Base-by-base conservation (phyloP, 1,140 invertebrate species). In the Procambarus virginalis region DNA sequence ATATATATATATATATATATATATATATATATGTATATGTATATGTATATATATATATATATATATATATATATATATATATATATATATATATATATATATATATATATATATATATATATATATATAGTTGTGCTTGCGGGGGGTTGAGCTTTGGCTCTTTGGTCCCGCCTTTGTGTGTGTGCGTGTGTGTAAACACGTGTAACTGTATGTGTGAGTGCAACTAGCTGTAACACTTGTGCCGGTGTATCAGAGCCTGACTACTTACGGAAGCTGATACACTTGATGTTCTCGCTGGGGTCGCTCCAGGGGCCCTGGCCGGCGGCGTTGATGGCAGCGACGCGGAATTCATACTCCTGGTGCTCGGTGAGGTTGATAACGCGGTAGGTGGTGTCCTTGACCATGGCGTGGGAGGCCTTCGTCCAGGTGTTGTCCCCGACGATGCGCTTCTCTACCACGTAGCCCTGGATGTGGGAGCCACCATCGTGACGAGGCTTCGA, bases 321-420 rank as follows among this genome's bases (percentile, higher is more conserved):
- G 51, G 98, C 99, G 64, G 97, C 97, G 94, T 99, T 99, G n/a
- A 98, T 94, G 48, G 98, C 99, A 8, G 97, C 96, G 0, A 99
- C 98, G 86, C 99, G 95, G 95, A 99, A 99, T 93, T 99, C 99
- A 93, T 99, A 99, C 93, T 99, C 97, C 84, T 98, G 97, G 93
- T 99, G 98, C 93, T 99, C 98, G 89, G 98, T 97, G 20, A 99
- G 94, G 91, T 97, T 97, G 77, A 96, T 96, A 17, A 99, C 97
- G 92, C 96, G 95, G 93, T 96, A 96, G 4, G 95, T 96, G 2
- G 97, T 95, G 92, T 98, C 97, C 84, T 96, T 96, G 92, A 98
- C 96, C 92, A 96, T 94, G 45, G 97, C 96, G 93, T 97, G 97
- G 14, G 96, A 96, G 22, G 97, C 97, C 93, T 98, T 98, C 3